Evolutionary conservation across 1,140 invertebrate genomes (phyloP).

Genomic region (Psilanteris sp.): DNA sequence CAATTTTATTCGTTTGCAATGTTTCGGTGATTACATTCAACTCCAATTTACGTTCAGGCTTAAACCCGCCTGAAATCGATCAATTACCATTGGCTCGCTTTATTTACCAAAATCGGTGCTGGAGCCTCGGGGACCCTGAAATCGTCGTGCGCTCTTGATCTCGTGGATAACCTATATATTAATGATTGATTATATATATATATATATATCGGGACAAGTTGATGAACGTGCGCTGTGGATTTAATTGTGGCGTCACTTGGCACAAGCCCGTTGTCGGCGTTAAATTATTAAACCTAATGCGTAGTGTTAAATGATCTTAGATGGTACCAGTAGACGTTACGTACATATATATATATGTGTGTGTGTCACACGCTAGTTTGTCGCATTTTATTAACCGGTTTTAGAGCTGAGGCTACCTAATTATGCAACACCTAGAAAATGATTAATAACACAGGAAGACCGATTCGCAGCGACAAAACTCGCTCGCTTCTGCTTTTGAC

Average conservation of each 20-base stretch:
- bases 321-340: slow-evolving; percentile 1
- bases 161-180: slow-evolving; percentile 71
- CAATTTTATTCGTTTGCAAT: slow-evolving; percentile 2
- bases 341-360: no score
- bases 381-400: slow-evolving; percentile 14
- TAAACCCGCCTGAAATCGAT: slow-evolving; percentile 51
- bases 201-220: no score
- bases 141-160: slow-evolving; percentile 61
- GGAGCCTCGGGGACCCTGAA: slow-evolving; percentile 67
- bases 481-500: not conserved
- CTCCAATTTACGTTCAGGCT: not conserved
- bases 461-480: slow-evolving; percentile 41
- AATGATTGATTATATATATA: slow-evolving; percentile 38
- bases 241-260: not conserved
- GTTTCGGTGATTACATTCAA: no score
- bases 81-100: slow-evolving; percentile 36
- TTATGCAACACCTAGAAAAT: slow-evolving; percentile 58
- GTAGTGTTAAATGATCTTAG: not conserved
- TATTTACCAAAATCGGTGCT: slow-evolving; percentile 55
- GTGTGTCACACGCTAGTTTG: slow-evolving; percentile 6
- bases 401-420: slow-evolving; percentile 48
- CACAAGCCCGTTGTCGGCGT: not conserved
- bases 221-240: slow-evolving; percentile 2
- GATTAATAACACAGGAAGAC: slow-evolving; percentile 34
- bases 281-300: slow-evolving; percentile 13